These are phyloP conservation scores for Euleptes europaea DNA, from an alignment of 2,113 vertebrate genomes.

Conservation along the genomic window DNA sequence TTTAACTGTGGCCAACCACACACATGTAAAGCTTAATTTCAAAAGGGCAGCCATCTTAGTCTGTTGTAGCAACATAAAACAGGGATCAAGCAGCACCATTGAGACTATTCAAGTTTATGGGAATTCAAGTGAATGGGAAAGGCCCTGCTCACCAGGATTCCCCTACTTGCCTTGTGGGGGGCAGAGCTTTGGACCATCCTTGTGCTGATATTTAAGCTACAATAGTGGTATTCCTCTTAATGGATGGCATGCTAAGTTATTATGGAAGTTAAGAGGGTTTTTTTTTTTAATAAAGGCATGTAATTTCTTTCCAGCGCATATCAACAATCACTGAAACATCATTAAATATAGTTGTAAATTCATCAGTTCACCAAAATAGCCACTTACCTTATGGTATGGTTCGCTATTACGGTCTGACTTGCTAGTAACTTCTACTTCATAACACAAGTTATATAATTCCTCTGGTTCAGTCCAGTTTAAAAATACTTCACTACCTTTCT, in stretches of 20 bases:
- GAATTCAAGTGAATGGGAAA: too few relatives aligned
- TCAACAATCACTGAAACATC: not conserved
- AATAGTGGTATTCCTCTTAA: not conserved
- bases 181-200: not conserved
- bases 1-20: too few relatives aligned
- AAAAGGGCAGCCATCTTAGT: too few relatives aligned
- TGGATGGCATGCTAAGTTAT: not conserved
- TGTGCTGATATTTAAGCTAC: not conserved
- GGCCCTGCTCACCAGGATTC: too few relatives aligned
- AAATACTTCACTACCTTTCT: not conserved
- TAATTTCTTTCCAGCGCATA: not conserved
- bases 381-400: conserved; percentile 31
- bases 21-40: too few relatives aligned
- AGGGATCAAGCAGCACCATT: too few relatives aligned
- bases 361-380: not conserved
- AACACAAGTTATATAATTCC: conserved; percentile 32
- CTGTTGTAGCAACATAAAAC: too few relatives aligned
- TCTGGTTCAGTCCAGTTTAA: conserved; percentile 53
- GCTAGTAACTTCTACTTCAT: conserved; percentile 29
- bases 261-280: too few relatives aligned
- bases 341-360: not conserved
- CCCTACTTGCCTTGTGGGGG: too few relatives aligned
- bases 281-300: too few relatives aligned
- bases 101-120: too few relatives aligned
- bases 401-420: not conserved